phyloP scores from a whole-genome alignment of 2,888 invertebrate genomes.

The Eilema caniola region DNA sequence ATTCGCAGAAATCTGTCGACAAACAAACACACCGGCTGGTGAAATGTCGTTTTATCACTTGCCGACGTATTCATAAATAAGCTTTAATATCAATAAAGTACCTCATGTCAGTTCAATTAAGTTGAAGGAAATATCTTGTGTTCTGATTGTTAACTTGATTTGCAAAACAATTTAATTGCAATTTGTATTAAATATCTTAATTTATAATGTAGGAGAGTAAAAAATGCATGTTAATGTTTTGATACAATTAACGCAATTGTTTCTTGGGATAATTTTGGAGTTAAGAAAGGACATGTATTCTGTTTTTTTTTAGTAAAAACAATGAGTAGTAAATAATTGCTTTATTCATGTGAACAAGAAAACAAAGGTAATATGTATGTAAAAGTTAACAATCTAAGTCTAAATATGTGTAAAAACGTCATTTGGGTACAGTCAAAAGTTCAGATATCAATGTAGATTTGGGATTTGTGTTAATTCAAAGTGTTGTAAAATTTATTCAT shows the following conservation, averaged over 20 bases:
- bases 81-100: conserved; percentile 68
- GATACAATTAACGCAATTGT: neutral
- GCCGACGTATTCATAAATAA: conserved; percentile 72
- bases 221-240: neutral
- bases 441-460: no score
- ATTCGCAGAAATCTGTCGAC: conserved; percentile 78
- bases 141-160: conserved; percentile 46
- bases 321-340: neutral
- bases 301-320: neutral
- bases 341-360: neutral
- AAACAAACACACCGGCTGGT: conserved; percentile 69
- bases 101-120: conserved; percentile 63
- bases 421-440: neutral
- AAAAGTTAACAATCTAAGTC: neutral
- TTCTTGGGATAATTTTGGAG: neutral
- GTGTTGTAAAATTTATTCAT: neutral
- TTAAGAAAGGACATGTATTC: neutral
- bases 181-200: conserved; percentile 32
- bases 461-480: no score
- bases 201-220: neutral
- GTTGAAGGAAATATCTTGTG: conserved; percentile 60
- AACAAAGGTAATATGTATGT: neutral
- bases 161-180: conserved; percentile 32
- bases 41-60: conserved; percentile 77
- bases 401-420: neutral